Evolutionary conservation across 2,888 invertebrate species (phyloP).

Genomic region (Chymomyza amoena): DNA sequence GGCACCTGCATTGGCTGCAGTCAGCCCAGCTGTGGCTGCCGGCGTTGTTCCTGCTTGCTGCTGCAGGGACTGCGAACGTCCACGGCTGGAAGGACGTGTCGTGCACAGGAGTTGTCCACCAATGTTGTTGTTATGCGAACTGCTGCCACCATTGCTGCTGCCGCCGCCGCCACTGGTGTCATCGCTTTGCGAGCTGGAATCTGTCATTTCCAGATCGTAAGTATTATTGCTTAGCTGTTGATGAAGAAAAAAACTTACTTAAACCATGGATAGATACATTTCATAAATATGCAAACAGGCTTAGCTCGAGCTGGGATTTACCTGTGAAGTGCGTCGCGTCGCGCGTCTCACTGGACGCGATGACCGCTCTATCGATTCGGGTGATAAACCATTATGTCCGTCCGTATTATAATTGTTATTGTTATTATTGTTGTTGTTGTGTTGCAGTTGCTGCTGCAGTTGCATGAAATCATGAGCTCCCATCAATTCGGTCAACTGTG

Average conservation of each 20-base stretch:
- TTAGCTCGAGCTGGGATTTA: conserved; percentile 25
- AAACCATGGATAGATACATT: background rate
- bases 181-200: conserved; percentile 79
- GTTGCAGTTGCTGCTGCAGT: conserved; percentile 65
- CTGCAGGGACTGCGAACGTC: conserved; percentile 58
- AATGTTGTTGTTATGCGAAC: conserved; percentile 59
- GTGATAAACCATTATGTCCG: conserved; percentile 60
- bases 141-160: conserved; percentile 76
- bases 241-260: background rate
- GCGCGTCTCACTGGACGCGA: conserved; percentile 75
- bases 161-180: conserved; percentile 78
- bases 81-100: conserved; percentile 71
- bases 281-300: background rate
- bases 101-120: conserved; percentile 34
- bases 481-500: conserved; percentile 69
- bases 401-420: conserved; percentile 61
- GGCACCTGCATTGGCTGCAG: conserved; percentile 40
- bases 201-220: conserved; percentile 79
- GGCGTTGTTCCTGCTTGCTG: background rate
- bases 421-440: conserved; percentile 62
- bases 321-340: conserved; percentile 76
- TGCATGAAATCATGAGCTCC: conserved; percentile 71
- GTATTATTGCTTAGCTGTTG: conserved; percentile 75
- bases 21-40: background rate
- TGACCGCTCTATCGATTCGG: conserved; percentile 69